Percentiles rank a stretch among this genome's conserved stretches.
Conservation (phyloP, 1,140 invertebrate genomes). For the Cyrtorhinus lividipennis region DNA sequence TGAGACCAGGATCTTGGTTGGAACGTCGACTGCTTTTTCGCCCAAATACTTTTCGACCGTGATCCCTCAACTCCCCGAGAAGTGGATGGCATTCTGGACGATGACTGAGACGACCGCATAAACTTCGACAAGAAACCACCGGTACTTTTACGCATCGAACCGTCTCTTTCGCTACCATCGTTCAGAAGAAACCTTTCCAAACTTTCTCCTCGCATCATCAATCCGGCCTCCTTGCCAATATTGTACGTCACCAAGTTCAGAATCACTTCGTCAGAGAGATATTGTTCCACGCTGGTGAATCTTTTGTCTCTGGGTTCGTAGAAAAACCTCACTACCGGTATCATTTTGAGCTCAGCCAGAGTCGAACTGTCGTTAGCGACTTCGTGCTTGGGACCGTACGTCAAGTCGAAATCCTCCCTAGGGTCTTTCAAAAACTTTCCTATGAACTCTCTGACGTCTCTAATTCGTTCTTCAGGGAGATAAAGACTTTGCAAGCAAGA, state of each 20-base stretch:
- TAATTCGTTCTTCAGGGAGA: conserved; percentile 9
- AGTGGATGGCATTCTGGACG: background rate
- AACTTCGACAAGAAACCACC: background rate
- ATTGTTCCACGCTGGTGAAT: background rate
- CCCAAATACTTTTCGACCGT: too few relatives aligned
- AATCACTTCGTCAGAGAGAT: background rate
- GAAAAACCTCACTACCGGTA: background rate
- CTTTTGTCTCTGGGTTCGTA: background rate
- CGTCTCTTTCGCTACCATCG: background rate
- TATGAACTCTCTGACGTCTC: conserved; percentile 4
- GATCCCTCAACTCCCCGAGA: too few relatives aligned
- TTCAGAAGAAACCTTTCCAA: background rate
- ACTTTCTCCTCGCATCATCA: background rate
- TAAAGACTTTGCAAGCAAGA: background rate
- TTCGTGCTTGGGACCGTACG: background rate
- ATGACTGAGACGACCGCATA: background rate
- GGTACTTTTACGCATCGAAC: background rate
- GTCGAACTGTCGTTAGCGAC: background rate
- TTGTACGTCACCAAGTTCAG: background rate
- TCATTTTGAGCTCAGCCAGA: background rate
- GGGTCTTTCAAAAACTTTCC: conserved; percentile 1
- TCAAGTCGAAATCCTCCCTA: background rate
- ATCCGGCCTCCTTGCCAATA: background rate
- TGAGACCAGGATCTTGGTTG: background rate
- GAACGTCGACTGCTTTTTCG: background rate